A percentile compares a stretch with the other conserved stretches of the same genome.
Conservation (phyloP, 2,113 vertebrate genomes). For the Furnarius figulus region DNA sequence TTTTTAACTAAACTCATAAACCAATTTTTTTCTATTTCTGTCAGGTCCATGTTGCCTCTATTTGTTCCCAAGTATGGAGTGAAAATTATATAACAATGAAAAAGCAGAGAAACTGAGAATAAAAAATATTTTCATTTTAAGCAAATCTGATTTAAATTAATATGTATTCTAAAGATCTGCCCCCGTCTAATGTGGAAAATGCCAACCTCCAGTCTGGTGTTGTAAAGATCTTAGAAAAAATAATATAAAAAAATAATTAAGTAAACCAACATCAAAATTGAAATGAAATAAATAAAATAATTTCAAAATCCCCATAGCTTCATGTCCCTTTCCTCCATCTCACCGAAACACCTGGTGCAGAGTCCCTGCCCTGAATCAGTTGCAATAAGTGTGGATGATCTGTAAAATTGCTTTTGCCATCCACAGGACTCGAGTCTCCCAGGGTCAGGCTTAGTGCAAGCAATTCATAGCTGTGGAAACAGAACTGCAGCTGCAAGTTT, state of each 20-base stretch:
- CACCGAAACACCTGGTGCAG: background rate
- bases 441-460: background rate
- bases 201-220: background rate
- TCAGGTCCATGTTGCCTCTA: conserved; percentile 29
- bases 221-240: background rate
- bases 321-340: background rate
- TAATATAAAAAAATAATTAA: background rate
- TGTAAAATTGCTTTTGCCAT: background rate
- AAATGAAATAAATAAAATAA: background rate
- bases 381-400: fast-evolving
- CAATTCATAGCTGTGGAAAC: background rate
- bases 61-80: conserved; percentile 42
- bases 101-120: background rate
- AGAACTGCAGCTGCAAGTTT: background rate
- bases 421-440: background rate
- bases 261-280: background rate
- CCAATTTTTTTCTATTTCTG: background rate
- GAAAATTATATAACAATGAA: conserved; percentile 38
- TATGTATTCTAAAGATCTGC: background rate
- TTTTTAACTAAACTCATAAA: conserved; percentile 58
- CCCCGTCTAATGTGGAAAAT: background rate
- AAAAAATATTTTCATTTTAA: background rate
- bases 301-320: background rate
- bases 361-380: background rate
- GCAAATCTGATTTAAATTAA: background rate